Evolutionary conservation across 1,140 invertebrate species (phyloP).

Genomic region (Drosophila kanapiae): DNA sequence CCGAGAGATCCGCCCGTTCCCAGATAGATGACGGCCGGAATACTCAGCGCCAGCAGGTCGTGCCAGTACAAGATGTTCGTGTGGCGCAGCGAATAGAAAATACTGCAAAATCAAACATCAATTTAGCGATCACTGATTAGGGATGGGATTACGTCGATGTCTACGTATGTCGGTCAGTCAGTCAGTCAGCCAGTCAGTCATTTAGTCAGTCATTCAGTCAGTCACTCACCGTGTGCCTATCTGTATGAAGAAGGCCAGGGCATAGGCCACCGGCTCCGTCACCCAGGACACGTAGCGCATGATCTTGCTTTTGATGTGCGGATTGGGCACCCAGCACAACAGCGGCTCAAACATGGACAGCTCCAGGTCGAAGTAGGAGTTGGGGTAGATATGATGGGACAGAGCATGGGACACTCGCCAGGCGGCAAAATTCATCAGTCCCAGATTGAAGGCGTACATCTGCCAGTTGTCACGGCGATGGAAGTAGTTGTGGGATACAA

Average conservation of each 20-base stretch:
- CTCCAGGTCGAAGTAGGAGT: conserved; percentile 92
- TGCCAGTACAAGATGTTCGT: conserved; percentile 79
- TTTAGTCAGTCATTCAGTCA: conserved; percentile 18
- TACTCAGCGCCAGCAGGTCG: conserved; percentile 86
- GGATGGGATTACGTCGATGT: neutral
- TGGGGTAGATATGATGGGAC: conserved; percentile 93
- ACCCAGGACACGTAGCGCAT: conserved; percentile 85
- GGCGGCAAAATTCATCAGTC: conserved; percentile 88
- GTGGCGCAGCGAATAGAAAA: conserved; percentile 70
- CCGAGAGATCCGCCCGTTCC: conserved; percentile 61
- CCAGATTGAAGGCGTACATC: conserved; percentile 92
- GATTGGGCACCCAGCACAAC: conserved; percentile 88
- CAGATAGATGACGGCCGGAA: conserved; percentile 87
- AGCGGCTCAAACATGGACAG: conserved; percentile 90
- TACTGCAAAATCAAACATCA: conserved; percentile 51
- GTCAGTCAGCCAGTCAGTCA: conserved; percentile 13
- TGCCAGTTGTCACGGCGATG: conserved; percentile 93
- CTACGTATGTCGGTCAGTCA: neutral
- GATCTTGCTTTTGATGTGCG: conserved; percentile 85
- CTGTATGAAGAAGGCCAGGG: conserved; percentile 84
- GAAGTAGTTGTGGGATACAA: conserved; percentile 92
- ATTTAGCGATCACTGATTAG: conserved; percentile 24
- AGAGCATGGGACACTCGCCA: conserved; percentile 92
- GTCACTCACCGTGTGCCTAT: conserved; percentile 69
- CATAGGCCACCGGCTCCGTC: conserved; percentile 86